Evolutionary conservation across 2,797 vertebrate genomes (phyloP), one percentile per base, ranked within the genome.

Genomic region (Brachyalestes nurse): DNA sequence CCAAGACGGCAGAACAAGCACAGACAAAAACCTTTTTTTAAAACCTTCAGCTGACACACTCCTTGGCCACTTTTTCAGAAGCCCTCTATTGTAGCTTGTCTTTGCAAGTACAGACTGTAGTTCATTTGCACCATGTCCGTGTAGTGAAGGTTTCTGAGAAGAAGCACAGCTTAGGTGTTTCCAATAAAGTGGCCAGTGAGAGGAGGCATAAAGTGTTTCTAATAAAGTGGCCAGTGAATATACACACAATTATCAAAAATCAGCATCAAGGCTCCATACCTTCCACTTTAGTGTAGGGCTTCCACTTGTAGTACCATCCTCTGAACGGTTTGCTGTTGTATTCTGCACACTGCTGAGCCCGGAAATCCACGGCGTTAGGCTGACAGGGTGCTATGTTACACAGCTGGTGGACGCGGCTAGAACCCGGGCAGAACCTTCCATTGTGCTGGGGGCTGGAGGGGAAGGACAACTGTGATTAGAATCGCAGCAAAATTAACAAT

Each of bases 291-390:
- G 94, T 97, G 82, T 99, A 99, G 3, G 98, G 97, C 86, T 97
- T 98, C 98, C 98, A 99, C 84, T 97, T 97, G 92, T 99, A 99
- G 94, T 95, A 97, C 98, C 97, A 99, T 64, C 98, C 98, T 21
- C 98, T 93, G 92, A 99, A 99, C 38, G 98, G 97, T 82, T 97
- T 98, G 93, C 96, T 97, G 93, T 99, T 99, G 91, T 98, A 97
- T 82, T 98, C 97, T 0, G 96, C 96, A 1, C 98, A 99, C 89
- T 99, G 98, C 90, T 97, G 97, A 60, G 96, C 94, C 75, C 98
- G 93, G 91, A 99, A 99, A 83, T 96, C 96, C 86, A 95, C 85
- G 5, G 92, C 90, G 0, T 87, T 91, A 6, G 86, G 84, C 4
- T 92, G 91, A 73, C 98, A 99, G 0, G 89, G 89, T 78, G 93